phyloP scores from a whole-genome alignment of 1,140 invertebrate genomes.

The Camponotus pennsylvanicus region DNA sequence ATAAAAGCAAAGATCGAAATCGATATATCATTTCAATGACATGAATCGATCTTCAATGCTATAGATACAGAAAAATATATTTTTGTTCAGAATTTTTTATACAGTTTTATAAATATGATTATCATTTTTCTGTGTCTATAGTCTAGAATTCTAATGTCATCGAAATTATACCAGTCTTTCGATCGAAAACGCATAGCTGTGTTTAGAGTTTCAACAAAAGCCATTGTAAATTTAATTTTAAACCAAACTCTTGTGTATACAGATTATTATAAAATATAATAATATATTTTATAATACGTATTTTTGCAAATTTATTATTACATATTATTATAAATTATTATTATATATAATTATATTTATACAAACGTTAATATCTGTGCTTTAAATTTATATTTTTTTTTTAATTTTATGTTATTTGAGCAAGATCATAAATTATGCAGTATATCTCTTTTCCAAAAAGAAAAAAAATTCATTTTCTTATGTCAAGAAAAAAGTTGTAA shows the following conservation, averaged over 20 bases:
- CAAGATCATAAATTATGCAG: too few species aligned
- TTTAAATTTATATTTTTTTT: too few species aligned
- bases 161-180: constrained; percentile 11
- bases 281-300: too few species aligned
- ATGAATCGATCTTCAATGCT: not conserved
- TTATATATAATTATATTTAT: too few species aligned
- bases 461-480: not conserved
- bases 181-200: constrained; percentile 64
- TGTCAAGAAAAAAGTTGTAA: not conserved
- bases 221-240: not conserved
- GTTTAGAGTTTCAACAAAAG: not conserved
- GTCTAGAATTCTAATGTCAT: not conserved
- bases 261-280: not conserved
- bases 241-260: not conserved
- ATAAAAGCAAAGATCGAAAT: constrained; percentile 20
- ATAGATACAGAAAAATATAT: not conserved
- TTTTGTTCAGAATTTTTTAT: not conserved
- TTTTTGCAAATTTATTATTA: too few species aligned
- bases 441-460: too few species aligned
- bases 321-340: too few species aligned
- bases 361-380: too few species aligned
- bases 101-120: not conserved
- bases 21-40: not conserved
- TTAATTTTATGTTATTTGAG: too few species aligned
- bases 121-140: not conserved